Evolutionary conservation across 2,888 invertebrate species (phyloP).

Genomic region (Cyrtodaria siliqua): DNA sequence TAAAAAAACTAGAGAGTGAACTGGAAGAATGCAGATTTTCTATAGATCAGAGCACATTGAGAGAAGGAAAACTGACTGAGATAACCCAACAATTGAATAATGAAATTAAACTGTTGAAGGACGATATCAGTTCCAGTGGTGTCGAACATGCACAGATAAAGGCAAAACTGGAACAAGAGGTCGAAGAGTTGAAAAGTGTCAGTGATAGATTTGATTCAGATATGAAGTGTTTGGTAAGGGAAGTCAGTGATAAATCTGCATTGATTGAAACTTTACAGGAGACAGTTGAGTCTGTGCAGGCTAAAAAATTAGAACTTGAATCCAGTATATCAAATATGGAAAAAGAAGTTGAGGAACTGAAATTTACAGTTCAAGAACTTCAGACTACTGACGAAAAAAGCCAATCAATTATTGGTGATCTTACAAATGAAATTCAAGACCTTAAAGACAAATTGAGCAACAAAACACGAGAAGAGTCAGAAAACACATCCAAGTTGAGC

Average conservation of each 20-base stretch:
- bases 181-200: slow-evolving; percentile 19
- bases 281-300: neutral
- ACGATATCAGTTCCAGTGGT: slow-evolving; percentile 6
- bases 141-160: slow-evolving; percentile 8
- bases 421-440: slow-evolving; percentile 11
- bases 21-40: slow-evolving; percentile 2
- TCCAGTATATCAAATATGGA: slow-evolving; percentile 31
- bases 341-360: slow-evolving; percentile 31
- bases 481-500: slow-evolving; percentile 1
- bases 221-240: slow-evolving; percentile 18
- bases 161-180: slow-evolving; percentile 8
- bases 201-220: too few species aligned
- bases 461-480: slow-evolving; percentile 4
- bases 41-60: slow-evolving; percentile 1
- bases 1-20: slow-evolving; percentile 16
- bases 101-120: slow-evolving; percentile 20
- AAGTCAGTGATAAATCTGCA: neutral
- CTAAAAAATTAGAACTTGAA: slow-evolving; percentile 45
- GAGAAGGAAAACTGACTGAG: neutral
- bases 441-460: slow-evolving; percentile 10
- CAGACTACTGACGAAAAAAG: slow-evolving; percentile 14
- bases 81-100: neutral
- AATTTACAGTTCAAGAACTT: slow-evolving; percentile 12
- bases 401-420: neutral
- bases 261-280: too few species aligned